A percentile compares a stretch with the other conserved stretches of the same genome.
These are phyloP conservation scores for Hiodon alosoides DNA, from an alignment of 2,113 vertebrate genomes.

Conservation along the genomic window DNA sequence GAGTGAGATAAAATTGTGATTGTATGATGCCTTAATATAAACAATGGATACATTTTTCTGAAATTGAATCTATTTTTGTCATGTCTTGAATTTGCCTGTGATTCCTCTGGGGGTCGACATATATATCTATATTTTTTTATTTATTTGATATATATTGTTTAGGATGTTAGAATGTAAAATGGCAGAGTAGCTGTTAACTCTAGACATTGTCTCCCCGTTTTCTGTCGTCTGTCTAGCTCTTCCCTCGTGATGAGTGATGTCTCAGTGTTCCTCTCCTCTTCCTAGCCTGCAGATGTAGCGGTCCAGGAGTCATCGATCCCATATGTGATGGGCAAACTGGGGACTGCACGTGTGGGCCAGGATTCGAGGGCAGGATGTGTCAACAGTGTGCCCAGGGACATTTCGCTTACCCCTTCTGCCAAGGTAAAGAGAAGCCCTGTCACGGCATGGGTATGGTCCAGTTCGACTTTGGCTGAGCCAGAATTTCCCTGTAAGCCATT, in stretches of 20 bases:
- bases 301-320: conserved; percentile 23
- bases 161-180: too few species aligned
- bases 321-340: conserved; percentile 33
- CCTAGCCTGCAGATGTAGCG: conserved; percentile 32
- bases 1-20: background rate
- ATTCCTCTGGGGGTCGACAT: too few species aligned
- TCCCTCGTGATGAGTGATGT: background rate
- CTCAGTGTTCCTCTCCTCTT: background rate
- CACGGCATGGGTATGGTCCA: background rate
- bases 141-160: too few species aligned
- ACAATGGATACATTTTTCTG: background rate
- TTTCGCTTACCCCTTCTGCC: conserved; percentile 50
- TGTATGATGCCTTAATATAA: background rate
- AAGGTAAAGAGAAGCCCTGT: conserved; percentile 33
- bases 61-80: background rate
- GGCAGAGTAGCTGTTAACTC: too few species aligned
- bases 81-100: background rate
- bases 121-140: too few species aligned
- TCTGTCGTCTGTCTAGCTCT: background rate
- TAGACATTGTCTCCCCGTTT: too few species aligned
- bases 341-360: conserved; percentile 41
- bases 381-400: conserved; percentile 43
- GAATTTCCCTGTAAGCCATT: background rate
- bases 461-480: too few species aligned
- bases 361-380: conserved; percentile 43